Percentiles rank a stretch among this genome's conserved stretches.
phyloP scores from a whole-genome alignment of 2,888 invertebrate genomes.

The Ephialtes manifestator region DNA sequence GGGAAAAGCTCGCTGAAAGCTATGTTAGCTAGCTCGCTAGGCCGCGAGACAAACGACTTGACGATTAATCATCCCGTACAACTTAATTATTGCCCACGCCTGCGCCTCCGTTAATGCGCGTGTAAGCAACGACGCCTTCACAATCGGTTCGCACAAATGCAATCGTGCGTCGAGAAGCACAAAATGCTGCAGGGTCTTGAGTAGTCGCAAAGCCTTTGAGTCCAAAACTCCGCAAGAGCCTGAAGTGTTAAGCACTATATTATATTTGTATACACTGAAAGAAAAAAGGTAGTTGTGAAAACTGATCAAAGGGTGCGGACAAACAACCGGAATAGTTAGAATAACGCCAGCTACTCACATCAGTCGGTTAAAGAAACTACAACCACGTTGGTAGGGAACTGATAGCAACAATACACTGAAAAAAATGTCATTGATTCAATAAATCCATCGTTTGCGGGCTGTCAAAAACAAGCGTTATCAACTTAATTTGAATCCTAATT shows the following conservation, averaged over 20 bases:
- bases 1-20: constrained; percentile 60
- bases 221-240: neutral
- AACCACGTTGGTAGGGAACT: too few species aligned
- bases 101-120: constrained; percentile 64
- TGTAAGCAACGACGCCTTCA: constrained; percentile 46
- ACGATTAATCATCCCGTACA: constrained; percentile 79
- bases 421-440: too few species aligned
- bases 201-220: neutral
- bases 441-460: too few species aligned
- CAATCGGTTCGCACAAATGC: constrained; percentile 1
- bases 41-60: constrained; percentile 65
- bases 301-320: too few species aligned
- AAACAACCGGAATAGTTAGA: too few species aligned
- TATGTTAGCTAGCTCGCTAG: constrained; percentile 44
- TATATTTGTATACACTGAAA: neutral
- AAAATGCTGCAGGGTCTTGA: neutral
- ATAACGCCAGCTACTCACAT: too few species aligned
- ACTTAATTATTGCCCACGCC: constrained; percentile 78
- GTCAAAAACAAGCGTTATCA: too few species aligned
- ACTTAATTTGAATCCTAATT: too few species aligned
- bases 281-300: too few species aligned
- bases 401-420: too few species aligned
- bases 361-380: too few species aligned
- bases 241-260: neutral
- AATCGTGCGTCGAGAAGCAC: neutral